Conservation (phyloP, 2,888 invertebrate genomes). For the Nymphalis polychloros region DNA sequence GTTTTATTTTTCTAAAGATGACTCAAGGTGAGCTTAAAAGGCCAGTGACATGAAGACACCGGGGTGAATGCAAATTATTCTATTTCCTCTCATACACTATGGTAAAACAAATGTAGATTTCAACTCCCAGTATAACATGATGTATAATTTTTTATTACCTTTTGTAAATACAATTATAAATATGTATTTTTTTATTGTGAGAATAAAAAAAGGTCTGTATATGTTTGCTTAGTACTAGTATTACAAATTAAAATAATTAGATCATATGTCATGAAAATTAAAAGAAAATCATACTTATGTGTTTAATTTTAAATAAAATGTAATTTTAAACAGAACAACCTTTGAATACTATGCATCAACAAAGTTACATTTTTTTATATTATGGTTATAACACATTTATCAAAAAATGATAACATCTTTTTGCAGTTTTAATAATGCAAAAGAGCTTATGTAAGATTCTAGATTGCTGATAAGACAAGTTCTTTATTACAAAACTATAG, state of each 20-base stretch:
- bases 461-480: constrained; percentile 19
- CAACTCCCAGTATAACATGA: too few relatives aligned
- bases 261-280: too few relatives aligned
- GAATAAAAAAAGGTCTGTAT: too few relatives aligned
- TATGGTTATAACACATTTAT: neutral
- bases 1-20: constrained; percentile 29
- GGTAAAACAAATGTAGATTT: neutral
- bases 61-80: constrained; percentile 35
- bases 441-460: constrained; percentile 19
- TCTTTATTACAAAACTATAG: constrained; percentile 4
- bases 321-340: too few relatives aligned
- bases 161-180: too few relatives aligned
- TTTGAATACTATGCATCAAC: too few relatives aligned
- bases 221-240: too few relatives aligned
- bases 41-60: constrained; percentile 25
- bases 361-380: neutral
- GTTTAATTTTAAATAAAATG: too few relatives aligned
- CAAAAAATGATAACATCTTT: constrained; percentile 1
- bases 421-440: constrained; percentile 5
- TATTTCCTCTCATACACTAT: constrained; percentile 27
- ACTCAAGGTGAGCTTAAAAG: constrained; percentile 31
- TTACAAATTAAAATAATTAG: too few relatives aligned
- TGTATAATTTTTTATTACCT: too few relatives aligned
- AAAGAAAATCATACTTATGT: too few relatives aligned
- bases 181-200: too few relatives aligned